Conservation (phyloP, 1,140 invertebrate species). For the Planococcus citri region DNA sequence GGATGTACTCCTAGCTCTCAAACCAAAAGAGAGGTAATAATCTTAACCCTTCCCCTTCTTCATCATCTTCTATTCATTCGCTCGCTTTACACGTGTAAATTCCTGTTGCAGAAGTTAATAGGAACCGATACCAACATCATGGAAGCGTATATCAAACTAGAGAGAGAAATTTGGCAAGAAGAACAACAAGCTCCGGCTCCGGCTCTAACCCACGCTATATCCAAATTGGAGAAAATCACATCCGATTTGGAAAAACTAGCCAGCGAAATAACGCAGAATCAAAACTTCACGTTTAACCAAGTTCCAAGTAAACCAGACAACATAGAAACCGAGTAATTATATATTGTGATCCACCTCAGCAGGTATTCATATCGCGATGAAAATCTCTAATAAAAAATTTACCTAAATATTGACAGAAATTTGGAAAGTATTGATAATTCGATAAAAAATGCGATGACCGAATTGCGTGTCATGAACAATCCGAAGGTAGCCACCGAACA, state of each 20-base stretch:
- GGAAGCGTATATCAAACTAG: slow-evolving; percentile 29
- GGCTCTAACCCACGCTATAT: slow-evolving; percentile 28
- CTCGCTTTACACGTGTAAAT: background rate
- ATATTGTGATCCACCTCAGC: background rate
- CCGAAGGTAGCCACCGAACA: slow-evolving; percentile 29
- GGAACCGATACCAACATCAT: slow-evolving; percentile 25
- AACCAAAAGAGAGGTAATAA: slow-evolving; percentile 11
- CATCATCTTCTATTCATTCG: background rate
- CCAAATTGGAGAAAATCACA: slow-evolving; percentile 27
- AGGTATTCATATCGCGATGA: background rate
- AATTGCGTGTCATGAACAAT: slow-evolving; percentile 28
- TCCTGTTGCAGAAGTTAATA: slow-evolving; percentile 1
- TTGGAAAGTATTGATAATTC: slow-evolving; percentile 28
- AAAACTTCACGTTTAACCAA: slow-evolving; percentile 21
- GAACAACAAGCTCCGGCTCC: slow-evolving; percentile 30
- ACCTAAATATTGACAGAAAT: slow-evolving; percentile 22
- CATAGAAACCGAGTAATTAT: slow-evolving; percentile 21
- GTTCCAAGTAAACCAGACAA: slow-evolving; percentile 22
- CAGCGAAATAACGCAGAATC: slow-evolving; percentile 23
- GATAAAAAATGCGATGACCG: slow-evolving; percentile 27
- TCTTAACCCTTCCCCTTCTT: no score
- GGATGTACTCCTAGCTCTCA: slow-evolving; percentile 17
- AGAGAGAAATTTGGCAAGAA: slow-evolving; percentile 29
- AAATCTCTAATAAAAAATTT: background rate
- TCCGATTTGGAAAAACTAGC: slow-evolving; percentile 26